Evolutionary conservation across 2,797 vertebrate genomes (phyloP), one percentile per base, ranked within the genome.

Genomic region (Podarcis lilfordi): DNA sequence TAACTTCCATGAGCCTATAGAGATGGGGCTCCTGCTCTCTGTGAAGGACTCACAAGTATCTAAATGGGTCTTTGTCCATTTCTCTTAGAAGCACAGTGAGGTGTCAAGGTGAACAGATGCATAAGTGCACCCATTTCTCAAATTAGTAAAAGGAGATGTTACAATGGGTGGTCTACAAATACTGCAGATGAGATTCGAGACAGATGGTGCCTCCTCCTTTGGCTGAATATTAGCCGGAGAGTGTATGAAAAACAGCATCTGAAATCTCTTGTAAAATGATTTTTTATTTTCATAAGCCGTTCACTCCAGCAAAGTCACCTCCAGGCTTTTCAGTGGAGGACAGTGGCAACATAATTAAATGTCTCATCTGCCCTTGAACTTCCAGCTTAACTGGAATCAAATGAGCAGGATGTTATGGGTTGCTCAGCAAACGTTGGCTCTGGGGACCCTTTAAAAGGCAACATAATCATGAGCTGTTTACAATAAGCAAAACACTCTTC

Each of bases 401-500:
- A 45, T 74, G 35, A 75, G 32, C 37, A 82, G 2, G 4, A 45
- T 75, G 50, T 75, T 75, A 45, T 74, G 69, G 17, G 29, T 43
- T 75, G 69, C 19, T 66, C 32, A 43, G 27, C 50, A 59, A 29
- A n/a, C 11, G 45, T 66, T 35, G n/a, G 64, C 80, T 87, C 66
- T 59, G 21, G 19, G 35, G 29, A 43, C 15, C n/a, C n/a, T n/a
- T 43, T 74, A 35, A 80, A n/a, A n/a, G 43, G 3, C 29, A 87
- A 13, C 21, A 19, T 25, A 50, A 76, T 7, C 21, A 45, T 8
- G n/a, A 64, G n/a, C 23, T 1, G 1, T 17, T 72, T 84, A 72
- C 13, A 55, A 19, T 68, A 69, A 77, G 4, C 6, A 5, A 85
- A 40, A 8, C 6, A 0, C 0, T 35, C 29, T 66, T 25, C 27